phyloP scores from a whole-genome alignment of 2,113 vertebrate species.

The Dipodomys ordii region DNA sequence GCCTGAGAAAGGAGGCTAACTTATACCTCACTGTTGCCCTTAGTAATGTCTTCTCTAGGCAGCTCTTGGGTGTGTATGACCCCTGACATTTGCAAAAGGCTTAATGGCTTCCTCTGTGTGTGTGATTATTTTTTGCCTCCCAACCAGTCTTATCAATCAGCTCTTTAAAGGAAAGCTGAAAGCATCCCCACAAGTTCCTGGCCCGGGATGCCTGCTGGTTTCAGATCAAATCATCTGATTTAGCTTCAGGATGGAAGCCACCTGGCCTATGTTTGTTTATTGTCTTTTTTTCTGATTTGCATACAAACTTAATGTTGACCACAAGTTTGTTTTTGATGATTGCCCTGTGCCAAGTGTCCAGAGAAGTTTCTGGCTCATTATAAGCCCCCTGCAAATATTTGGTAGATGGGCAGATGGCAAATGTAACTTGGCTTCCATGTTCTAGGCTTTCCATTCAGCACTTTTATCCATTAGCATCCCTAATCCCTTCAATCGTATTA shows the following conservation, averaged over 20 bases:
- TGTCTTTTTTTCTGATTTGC: background rate
- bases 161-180: background rate
- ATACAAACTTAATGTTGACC: background rate
- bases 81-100: background rate
- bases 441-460: background rate
- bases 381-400: background rate
- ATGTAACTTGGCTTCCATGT: background rate
- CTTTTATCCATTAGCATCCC: background rate
- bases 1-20: background rate
- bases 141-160: slow-evolving; percentile 1
- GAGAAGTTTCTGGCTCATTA: background rate
- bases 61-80: background rate
- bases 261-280: background rate
- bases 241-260: background rate
- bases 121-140: background rate
- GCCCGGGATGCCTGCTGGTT: background rate
- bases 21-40: background rate
- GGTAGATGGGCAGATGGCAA: too few species aligned
- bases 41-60: background rate
- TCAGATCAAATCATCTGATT: background rate
- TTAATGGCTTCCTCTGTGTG: background rate
- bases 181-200: background rate
- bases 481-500: background rate
- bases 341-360: background rate
- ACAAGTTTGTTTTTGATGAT: background rate